Conservation (phyloP, 2,888 invertebrate genomes). For the Mimumesa dahlbomi region DNA sequence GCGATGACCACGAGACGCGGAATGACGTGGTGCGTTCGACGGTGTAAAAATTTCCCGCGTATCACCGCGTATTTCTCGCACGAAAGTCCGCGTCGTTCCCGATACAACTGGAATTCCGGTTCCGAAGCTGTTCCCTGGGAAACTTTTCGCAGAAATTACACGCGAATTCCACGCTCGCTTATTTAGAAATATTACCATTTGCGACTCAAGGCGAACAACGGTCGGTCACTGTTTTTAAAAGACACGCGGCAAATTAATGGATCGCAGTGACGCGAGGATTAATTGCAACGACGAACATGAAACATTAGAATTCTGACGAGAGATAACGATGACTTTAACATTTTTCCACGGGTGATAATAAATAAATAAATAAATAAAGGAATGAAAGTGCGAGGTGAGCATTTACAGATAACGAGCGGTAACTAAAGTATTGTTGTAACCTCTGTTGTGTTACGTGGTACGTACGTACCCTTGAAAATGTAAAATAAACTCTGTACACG, state of each 20-base stretch:
- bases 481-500: constrained; percentile 19
- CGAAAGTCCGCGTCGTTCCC: neutral
- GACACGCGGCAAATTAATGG: neutral
- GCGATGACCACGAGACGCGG: constrained; percentile 5
- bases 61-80: no score
- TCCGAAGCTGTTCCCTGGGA: neutral
- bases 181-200: constrained; percentile 29
- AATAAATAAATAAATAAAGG: no score
- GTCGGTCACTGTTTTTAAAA: neutral
- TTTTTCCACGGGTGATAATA: neutral
- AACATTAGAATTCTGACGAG: neutral
- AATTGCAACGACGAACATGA: neutral
- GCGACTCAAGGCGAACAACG: constrained; percentile 28
- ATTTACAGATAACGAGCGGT: no score
- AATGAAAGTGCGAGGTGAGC: no score
- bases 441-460: no score
- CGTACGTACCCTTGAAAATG: constrained; percentile 12
- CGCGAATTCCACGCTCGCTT: constrained; percentile 4
- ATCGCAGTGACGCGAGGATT: neutral
- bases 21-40: neutral
- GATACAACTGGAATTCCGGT: neutral
- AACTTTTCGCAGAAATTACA: constrained; percentile 1
- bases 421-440: neutral
- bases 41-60: neutral
- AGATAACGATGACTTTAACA: neutral